phyloP scores from a whole-genome alignment of 2,888 invertebrate genomes.

The Pseudoips prasinana region DNA sequence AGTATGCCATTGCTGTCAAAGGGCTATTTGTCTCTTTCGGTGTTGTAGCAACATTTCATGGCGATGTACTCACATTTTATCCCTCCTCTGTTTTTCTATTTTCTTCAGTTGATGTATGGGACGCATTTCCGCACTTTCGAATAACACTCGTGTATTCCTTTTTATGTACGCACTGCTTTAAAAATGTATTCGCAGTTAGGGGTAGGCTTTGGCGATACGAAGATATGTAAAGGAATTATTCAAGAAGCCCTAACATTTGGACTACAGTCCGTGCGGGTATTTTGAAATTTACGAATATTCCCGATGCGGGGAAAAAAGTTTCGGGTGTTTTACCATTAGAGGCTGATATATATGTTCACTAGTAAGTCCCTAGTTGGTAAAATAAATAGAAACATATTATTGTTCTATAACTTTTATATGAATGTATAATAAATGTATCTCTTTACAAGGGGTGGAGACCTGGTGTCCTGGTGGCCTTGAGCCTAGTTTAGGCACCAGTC shows the following conservation, averaged over 20 bases:
- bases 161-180: slow-evolving; percentile 72
- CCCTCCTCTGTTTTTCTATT: slow-evolving; percentile 74
- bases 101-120: slow-evolving; percentile 75
- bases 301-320: too few relatives aligned
- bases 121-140: slow-evolving; percentile 78
- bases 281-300: slow-evolving; percentile 12
- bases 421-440: too few relatives aligned
- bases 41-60: slow-evolving; percentile 72
- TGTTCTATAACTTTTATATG: too few relatives aligned
- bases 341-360: too few relatives aligned
- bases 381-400: too few relatives aligned
- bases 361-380: too few relatives aligned
- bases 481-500: too few relatives aligned
- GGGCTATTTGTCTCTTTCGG: slow-evolving; percentile 66
- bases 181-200: slow-evolving; percentile 71
- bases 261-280: slow-evolving; percentile 9
- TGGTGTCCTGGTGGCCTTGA: too few relatives aligned
- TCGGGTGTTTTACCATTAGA: too few relatives aligned
- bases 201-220: slow-evolving; percentile 48
- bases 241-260: slow-evolving; percentile 38
- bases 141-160: slow-evolving; percentile 73
- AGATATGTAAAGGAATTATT: slow-evolving; percentile 57
- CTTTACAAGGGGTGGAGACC: too few relatives aligned
- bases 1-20: slow-evolving; percentile 57
- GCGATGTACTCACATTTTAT: slow-evolving; percentile 72